phyloP scores from a whole-genome alignment of 2,888 invertebrate species.

The Protodeltote pygarga region DNA sequence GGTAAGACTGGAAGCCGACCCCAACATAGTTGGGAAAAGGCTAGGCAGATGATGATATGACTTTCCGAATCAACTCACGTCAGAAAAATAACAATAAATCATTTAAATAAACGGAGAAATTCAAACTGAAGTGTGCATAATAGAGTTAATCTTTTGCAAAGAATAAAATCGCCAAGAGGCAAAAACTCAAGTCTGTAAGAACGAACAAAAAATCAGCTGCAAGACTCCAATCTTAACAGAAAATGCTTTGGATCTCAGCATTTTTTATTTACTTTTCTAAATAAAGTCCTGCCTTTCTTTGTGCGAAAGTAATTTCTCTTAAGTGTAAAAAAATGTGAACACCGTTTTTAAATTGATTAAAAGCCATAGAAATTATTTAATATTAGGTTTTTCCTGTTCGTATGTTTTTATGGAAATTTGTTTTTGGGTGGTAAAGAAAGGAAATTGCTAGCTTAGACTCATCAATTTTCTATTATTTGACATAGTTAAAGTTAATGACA shows the following conservation, averaged over 20 bases:
- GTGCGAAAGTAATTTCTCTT: slow-evolving; percentile 45
- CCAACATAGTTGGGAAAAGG: too few relatives aligned
- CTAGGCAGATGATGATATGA: too few relatives aligned
- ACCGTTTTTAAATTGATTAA: slow-evolving; percentile 42
- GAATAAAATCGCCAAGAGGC: slow-evolving; percentile 21
- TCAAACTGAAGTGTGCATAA: slow-evolving; percentile 11
- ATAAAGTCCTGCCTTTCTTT: slow-evolving; percentile 38
- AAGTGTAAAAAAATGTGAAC: slow-evolving; percentile 44
- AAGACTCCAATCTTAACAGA: slow-evolving; percentile 34
- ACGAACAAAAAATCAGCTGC: slow-evolving; percentile 25
- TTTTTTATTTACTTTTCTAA: slow-evolving; percentile 52
- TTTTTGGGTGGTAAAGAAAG: too few relatives aligned
- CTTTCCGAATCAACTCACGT: slow-evolving; percentile 6
- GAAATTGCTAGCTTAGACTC: too few relatives aligned
- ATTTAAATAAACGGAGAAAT: slow-evolving; percentile 16
- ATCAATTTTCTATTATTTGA: too few relatives aligned
- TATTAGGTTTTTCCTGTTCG: slow-evolving; percentile 14
- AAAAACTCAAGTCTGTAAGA: slow-evolving; percentile 6
- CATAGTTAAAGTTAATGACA: too few relatives aligned
- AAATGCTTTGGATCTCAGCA: slow-evolving; percentile 43
- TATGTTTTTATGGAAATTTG: background rate
- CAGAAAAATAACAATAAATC: too few relatives aligned
- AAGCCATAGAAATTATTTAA: slow-evolving; percentile 23
- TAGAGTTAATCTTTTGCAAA: slow-evolving; percentile 32
- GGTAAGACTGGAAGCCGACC: too few relatives aligned